These are phyloP conservation scores for Elephas maximus DNA, from an alignment of 2,113 vertebrate species.

Conservation along the genomic window DNA sequence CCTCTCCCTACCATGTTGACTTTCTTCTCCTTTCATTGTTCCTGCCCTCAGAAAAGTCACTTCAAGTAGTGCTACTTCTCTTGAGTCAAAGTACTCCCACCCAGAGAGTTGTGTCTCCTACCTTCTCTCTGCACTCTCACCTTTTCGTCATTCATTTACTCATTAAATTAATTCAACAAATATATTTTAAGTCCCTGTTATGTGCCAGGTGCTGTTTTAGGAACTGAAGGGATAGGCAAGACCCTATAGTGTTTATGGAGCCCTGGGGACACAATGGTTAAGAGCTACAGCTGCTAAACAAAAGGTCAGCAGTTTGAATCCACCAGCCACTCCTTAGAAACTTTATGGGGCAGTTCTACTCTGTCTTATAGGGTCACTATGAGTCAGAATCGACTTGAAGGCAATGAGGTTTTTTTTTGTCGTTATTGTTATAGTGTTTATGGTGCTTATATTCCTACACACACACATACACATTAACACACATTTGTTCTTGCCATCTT, in stretches of 20 bases:
- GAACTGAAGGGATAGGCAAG: background rate
- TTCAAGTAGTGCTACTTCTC: background rate
- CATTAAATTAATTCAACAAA: background rate
- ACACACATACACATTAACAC: background rate
- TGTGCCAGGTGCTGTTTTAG: background rate
- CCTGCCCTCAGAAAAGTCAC: background rate
- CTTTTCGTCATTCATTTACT: background rate
- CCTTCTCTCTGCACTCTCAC: background rate
- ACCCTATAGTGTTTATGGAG: background rate
- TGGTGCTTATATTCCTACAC: background rate
- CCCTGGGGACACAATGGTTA: background rate
- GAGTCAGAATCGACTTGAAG: no score
- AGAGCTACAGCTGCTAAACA: no score
- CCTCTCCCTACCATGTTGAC: background rate
- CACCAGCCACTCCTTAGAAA: no score
- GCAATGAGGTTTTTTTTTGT: no score
- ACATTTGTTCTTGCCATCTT: background rate
- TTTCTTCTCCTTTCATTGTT: background rate
- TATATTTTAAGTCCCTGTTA: background rate
- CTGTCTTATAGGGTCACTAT: no score
- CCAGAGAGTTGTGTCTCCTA: background rate
- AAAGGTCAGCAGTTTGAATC: no score
- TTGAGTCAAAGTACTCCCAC: background rate
- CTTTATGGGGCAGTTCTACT: no score
- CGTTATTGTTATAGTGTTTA: background rate